Base-by-base conservation (phyloP, 2,888 invertebrate genomes). In the Heliconius erato region DNA sequence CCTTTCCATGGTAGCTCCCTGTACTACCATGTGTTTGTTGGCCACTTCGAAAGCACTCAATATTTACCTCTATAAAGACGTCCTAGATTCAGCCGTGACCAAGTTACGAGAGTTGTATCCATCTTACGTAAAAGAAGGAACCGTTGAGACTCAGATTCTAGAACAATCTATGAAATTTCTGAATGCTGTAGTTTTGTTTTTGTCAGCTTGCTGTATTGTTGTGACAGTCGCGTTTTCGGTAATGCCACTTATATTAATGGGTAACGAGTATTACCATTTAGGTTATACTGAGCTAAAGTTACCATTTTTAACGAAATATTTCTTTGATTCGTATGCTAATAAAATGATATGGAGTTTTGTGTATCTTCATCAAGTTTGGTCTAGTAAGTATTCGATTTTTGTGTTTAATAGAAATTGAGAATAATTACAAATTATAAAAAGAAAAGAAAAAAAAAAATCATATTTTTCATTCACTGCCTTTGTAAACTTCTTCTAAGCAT, bases 341-440 rank as follows among this genome's bases (percentile, higher is more conserved):
- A 87, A 89, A n/a, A 77, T 88, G 0, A 88, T 85, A 67, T 94
- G 90, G 89, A 91, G 92, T 0, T 87, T 89, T 59, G 87, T 91
- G 0, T 94, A 92, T 83, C n/a, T 92, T n/a, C 90, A 90, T 74
- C 94, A 94, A 81, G 81, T 91, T 83, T 91, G 91, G 90, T 89
- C 91, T 77, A 89, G 94, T 93, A 84, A 87, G 91, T 91, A 85
- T 77, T 63, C 1, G 63, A 69, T 23, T 69, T 69, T 67, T 67
- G 1, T 28, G 2, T 28, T 67, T 4, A 28, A 67, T 5, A 16
- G 3, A 16, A 67, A 28, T 14, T 28, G 16, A 67, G 26, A 26
- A 12, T 3, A 28, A 67, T 28, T 4, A 26, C 16, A 16, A 28
- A 14, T 14, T 44, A 26, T n/a, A 16, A 14, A 49, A 12, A 7